Evolutionary conservation across 2,797 vertebrate genomes (phyloP), one percentile per base, ranked within the genome.

Genomic region (Gastrophryne carolinensis): DNA sequence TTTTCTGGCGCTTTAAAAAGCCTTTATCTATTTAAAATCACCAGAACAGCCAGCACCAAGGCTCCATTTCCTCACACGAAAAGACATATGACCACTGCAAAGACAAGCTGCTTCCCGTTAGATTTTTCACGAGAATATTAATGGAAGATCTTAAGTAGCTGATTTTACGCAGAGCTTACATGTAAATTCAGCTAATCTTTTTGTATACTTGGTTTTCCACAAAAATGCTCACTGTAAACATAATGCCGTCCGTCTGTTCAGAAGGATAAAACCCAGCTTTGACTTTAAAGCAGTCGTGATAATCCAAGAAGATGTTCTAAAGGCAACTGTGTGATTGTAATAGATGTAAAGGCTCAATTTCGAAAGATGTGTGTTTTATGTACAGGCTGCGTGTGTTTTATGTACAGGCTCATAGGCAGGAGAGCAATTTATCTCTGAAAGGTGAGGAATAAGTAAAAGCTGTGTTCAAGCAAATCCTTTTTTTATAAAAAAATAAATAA

Each of bases 151-250:
- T 37, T 68, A 75, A 75, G 73, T 75, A 75, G 73, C 73, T 75
- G 44, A 67, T 67, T 75, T 75, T 75, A 68, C 64, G 61, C 41
- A 23, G 49, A 68, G 73, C 60, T 75, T 75, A 75, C 63, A 41
- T 39, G 67, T 47, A 75, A 68, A 68, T 75, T 52, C 67, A 60
- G 54, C 58, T 67, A 75, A 75, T 50, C 64, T 75, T 61, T 44
- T 39, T 60, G 73, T 61, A 75, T 75, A 61, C 64, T 75, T 19
- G 64, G 47, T 61, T 68, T 67, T 68, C 73, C 73, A 39, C 54
- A 75, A 75, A 75, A 75, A 75, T 68, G 63, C 73, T 50, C 53
- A 58, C 64, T 60, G 57, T 75, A 75, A 75, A 75, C 73, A 75
- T 34, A 66, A 58, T 9, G 13, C 37, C 24, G 19, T 49, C 52